A percentile compares a stretch with the other conserved stretches of the same genome.
Evolutionary conservation across 2,888 invertebrate species (phyloP).

Genomic region (Acleris sparsana): DNA sequence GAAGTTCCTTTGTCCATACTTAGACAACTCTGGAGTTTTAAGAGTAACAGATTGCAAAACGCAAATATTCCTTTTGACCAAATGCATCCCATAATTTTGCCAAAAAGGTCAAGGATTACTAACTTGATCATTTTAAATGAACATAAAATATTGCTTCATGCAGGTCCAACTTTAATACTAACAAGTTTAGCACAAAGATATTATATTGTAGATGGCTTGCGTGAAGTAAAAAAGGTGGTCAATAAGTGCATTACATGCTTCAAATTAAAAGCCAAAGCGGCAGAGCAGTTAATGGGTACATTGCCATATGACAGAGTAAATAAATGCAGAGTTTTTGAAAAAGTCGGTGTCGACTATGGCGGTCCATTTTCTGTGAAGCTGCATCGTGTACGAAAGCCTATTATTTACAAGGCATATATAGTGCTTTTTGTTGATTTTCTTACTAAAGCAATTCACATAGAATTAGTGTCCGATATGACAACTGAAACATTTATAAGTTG

Average conservation of each 20-base stretch:
- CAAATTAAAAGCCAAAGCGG: conserved; percentile 1
- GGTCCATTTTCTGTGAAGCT: conserved; percentile 23
- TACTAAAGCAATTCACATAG: conserved; percentile 4
- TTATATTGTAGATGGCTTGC: conserved; percentile 3
- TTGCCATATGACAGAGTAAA: conserved; percentile 15
- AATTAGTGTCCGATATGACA: neutral
- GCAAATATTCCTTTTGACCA: too few relatives aligned
- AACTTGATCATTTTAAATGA: too few relatives aligned
- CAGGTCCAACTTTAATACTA: neutral
- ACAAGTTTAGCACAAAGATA: conserved; percentile 1
- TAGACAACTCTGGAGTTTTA: conserved; percentile 1
- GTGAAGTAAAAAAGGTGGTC: conserved; percentile 8
- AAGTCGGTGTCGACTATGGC: conserved; percentile 14
- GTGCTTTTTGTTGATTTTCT: conserved; percentile 5
- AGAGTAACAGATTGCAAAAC: neutral
- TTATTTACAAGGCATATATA: conserved; percentile 5
- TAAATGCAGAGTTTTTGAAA: conserved; percentile 9
- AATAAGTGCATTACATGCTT: conserved; percentile 17
- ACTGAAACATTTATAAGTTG: neutral
- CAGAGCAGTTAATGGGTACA: conserved; percentile 22
- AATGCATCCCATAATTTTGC: too few relatives aligned
- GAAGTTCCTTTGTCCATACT: conserved; percentile 1
- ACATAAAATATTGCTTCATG: too few relatives aligned
- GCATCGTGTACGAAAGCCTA: neutral
- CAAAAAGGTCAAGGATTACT: too few relatives aligned